These are phyloP conservation scores for Xyrauchen texanus DNA, from an alignment of 2,113 vertebrate species.

Conservation along the genomic window DNA sequence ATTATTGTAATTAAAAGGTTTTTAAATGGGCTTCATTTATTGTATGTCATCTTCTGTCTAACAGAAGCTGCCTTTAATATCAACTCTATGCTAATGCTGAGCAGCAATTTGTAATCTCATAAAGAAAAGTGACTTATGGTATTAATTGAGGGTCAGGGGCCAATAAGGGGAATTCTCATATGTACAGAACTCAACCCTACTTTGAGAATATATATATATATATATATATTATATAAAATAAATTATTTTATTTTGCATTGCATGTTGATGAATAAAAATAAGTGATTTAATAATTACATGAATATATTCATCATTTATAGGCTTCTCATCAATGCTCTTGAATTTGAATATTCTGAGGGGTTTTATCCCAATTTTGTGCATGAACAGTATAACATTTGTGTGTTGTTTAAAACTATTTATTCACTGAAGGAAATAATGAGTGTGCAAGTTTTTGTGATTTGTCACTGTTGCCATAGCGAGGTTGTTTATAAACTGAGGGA, in stretches of 20 bases:
- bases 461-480: conserved; percentile 35
- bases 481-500: conserved; percentile 22
- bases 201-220: not conserved
- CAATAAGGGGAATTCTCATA: not conserved
- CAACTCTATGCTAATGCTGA: not conserved
- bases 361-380: not conserved
- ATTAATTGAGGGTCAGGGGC: not conserved
- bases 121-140: not conserved
- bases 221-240: no score
- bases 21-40: not conserved
- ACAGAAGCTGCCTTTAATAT: not conserved
- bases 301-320: no score
- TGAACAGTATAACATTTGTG: not conserved
- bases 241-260: not conserved
- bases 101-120: not conserved
- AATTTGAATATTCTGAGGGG: no score
- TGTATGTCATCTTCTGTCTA: not conserved
- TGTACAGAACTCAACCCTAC: not conserved
- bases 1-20: not conserved
- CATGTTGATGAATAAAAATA: not conserved
- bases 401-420: not conserved
- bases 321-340: no score
- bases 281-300: not conserved
- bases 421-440: conserved; percentile 44
- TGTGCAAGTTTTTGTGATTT: conserved; percentile 40